Evolutionary conservation across 1,140 invertebrate genomes (phyloP), one percentile per base, ranked within the genome.

Genomic region (Pteromalus puparum): DNA sequence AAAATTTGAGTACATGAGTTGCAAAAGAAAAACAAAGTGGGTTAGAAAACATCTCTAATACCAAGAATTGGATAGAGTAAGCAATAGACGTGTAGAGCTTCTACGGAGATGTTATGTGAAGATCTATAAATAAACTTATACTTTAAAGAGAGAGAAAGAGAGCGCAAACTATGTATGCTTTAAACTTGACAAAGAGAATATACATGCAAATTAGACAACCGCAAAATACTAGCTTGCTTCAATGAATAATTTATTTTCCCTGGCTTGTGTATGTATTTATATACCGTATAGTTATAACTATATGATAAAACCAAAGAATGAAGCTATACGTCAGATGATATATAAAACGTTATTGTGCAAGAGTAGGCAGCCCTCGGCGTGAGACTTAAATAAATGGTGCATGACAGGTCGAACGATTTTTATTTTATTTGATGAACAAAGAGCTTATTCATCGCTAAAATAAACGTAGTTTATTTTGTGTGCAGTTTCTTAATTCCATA

Each of bases 41-140:
- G 13, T 26, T 81, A 15, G 6, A 34, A 53, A 12, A 53, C 13
- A 81, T 28, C 26, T 73, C 68, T 73, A 81, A 81, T 53, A 81
- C 80, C 42, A 73, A 73, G 68, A 73, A 81, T 81, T 30, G 48
- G 15, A 53, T 18, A 61, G 53, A 61, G 53, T n/a, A n/a, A 61
- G 53, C 53, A n/a, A n/a, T 53, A 53, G 53, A 61, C 53, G 53
- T n/a, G 53, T 61, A 61, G 53, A 61, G 53, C 53, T n/a, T 61
- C 53, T 61, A 61, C 53, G 53, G 53, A 61, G 53, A 61, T 61
- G 53, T 61, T 61, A 61, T 61, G 53, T 61, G 53, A 61, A 61
- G 53, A 61, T 61, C 53, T 61, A 61, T 61, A 61, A 61, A 61
- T 61, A 61, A 61, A n/a, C 53, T 61, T n/a, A 61, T 15, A 21